phyloP scores from a whole-genome alignment of 2,797 vertebrate species.

The Enteromius paludinosus region DNA sequence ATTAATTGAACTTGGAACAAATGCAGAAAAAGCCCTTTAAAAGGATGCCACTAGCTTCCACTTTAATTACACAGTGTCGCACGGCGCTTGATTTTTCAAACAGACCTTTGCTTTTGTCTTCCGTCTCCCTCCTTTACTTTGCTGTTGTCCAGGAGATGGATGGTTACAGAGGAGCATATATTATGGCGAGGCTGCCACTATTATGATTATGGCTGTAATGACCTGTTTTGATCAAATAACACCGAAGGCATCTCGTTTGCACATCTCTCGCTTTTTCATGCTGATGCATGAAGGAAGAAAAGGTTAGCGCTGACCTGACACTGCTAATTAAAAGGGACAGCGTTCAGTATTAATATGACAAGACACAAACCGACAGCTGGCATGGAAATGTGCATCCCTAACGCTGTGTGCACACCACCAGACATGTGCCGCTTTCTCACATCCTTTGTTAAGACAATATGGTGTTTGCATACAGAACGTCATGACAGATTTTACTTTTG shows the following conservation, averaged over 20 bases:
- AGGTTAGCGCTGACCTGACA: conserved; percentile 69
- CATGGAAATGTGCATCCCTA: conserved; percentile 62
- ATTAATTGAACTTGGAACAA: conserved; percentile 64
- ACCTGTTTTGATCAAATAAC: conserved; percentile 72
- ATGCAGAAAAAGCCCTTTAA: conserved; percentile 32
- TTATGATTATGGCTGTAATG: conserved; percentile 66
- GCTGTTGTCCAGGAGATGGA: conserved; percentile 58
- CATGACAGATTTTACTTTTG: background rate
- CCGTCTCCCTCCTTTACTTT: conserved; percentile 57
- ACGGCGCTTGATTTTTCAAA: conserved; percentile 56
- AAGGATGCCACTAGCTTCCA: conserved; percentile 64
- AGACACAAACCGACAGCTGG: conserved; percentile 67
- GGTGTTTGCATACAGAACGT: conserved; percentile 21
- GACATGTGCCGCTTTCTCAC: conserved; percentile 41
- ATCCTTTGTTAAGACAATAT: conserved; percentile 47
- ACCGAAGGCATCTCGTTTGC: conserved; percentile 67
- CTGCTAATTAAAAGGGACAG: conserved; percentile 75
- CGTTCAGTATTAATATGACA: conserved; percentile 72
- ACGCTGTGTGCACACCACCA: conserved; percentile 45
- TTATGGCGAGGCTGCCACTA: conserved; percentile 60
- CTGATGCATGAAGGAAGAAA: conserved; percentile 63
- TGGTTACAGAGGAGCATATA: conserved; percentile 61
- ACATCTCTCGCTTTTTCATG: conserved; percentile 59
- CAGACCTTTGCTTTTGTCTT: conserved; percentile 58
- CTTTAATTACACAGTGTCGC: conserved; percentile 62